Base-by-base conservation (phyloP, 2,797 vertebrate genomes). In the Tauraco hartlaubi region DNA sequence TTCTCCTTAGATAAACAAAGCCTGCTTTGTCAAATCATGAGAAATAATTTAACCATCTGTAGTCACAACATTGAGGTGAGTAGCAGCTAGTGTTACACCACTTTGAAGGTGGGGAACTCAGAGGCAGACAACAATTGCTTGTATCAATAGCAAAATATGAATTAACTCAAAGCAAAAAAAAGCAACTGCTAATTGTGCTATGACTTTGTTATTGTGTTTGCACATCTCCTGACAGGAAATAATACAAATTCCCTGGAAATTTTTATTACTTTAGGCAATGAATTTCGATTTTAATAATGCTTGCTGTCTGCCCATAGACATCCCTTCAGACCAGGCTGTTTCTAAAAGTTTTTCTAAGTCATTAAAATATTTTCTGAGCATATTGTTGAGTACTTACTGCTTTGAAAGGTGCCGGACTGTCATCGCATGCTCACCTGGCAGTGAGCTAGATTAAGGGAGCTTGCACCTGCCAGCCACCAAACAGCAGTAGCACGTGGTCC, bases 301-400 rank as follows among this genome's bases (percentile, higher is more conserved):
- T 56, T 49, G 9, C 33, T 63, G 16, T 63, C 79, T 86, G 23
- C 25, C 35, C 4, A 21, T 6, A 62, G 23, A 61, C 55, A 52
- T 92, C 85, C 69, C 64, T 92, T 82, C 59, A 56, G 51, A 85
- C 8, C 5, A 33, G 19, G 9, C 13, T 61, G 16, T 22, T 61
- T 73, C 63, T 78, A 26, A 16, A 95, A 94, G n/a, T 19, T 55
- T 52, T 93, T 80, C 63, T 25, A 63, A 88, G 55, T 80, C 41
- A 85, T 90, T 83, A 79, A 89, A 94, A 58, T 74, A 94, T 59
- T 93, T 76, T 92, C 85, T 93, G 77, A 86, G 41, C 35, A n/a
- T 80, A 48, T 29, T 79, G n/a, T 61, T 85, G 88, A 89, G 52
- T 92, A 44, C 44, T 31, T 56, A 43, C 22, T 62, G 56, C 80